Evolutionary conservation across 2,113 vertebrate genomes (phyloP).

Genomic region (Lynx canadensis): DNA sequence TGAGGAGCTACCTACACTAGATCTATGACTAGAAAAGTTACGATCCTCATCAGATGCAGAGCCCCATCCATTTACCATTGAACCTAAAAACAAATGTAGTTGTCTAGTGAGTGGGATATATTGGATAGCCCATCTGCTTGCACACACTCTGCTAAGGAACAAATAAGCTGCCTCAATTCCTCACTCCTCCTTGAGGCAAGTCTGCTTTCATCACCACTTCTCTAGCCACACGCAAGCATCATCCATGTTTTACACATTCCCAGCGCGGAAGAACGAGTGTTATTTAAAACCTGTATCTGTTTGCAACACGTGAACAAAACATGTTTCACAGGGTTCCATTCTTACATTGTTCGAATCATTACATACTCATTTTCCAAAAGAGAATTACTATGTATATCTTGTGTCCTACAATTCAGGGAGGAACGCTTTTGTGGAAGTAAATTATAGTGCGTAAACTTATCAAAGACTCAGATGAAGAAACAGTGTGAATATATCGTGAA

Average conservation of each 20-base stretch:
- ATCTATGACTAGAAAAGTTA: constrained; percentile 97
- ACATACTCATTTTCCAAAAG: not conserved
- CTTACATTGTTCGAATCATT: not conserved
- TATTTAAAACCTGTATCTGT: not conserved
- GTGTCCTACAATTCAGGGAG: not conserved
- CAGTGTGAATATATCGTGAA: constrained; percentile 7
- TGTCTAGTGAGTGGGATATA: constrained; percentile 84
- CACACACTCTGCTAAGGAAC: not conserved
- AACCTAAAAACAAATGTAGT: constrained; percentile 94
- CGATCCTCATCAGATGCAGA: constrained; percentile 97
- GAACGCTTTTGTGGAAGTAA: not conserved
- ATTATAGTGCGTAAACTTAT: not conserved
- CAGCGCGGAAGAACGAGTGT: not conserved
- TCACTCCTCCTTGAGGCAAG: not conserved
- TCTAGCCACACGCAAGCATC: constrained; percentile 9
- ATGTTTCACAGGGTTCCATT: not conserved
- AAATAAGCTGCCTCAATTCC: constrained; percentile 28
- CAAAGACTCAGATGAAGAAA: constrained; percentile 48
- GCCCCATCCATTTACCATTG: constrained; percentile 99
- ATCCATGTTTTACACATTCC: not conserved
- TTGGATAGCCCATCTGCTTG: constrained; percentile 62
- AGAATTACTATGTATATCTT: not conserved
- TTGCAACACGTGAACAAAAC: constrained; percentile 57
- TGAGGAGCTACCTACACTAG: constrained; percentile 97
- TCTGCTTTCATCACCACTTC: constrained; percentile 8